Evolutionary conservation across 2,888 invertebrate species (phyloP), one percentile per base, ranked within the genome.

Genomic region (Hyalella azteca): DNA sequence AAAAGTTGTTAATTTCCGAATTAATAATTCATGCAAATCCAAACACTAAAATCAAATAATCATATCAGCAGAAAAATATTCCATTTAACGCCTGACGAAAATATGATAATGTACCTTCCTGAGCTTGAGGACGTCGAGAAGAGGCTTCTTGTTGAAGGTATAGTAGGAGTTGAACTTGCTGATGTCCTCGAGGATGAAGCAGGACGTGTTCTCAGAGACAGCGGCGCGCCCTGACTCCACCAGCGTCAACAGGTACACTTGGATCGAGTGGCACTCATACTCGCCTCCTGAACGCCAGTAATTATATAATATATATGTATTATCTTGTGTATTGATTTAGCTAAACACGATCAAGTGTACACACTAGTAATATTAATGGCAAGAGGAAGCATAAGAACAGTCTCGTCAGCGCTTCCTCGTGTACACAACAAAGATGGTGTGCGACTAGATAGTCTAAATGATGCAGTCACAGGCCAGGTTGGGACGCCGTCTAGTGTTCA

Each of bases 181-280:
- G 22, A 40, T 54, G 59, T 54, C 5, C 5, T 45, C 41, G 26
- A 49, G 11, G 4, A 26, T 80, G 32, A 77, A 78, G 49, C 78
- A 78, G 32, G 40, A 66, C 32, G 79, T 78, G 50, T 48, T 77
- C n/a, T 73, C 49, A 2, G 78, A 29, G 50, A 79, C 45, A 22
- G 41, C 26, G 19, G 77, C 77, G 7, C 50, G 54, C 15, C 79
- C 54, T 11, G n/a, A 39, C 0, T 45, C 41, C 59, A 79, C 48
- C 79, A 76, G 49, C 19, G 79, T 66, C 32, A 79, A 26, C 41
- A 81, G 36, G 60, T 78, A 81, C 73, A 79, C 36, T 7, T 76
- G 78, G n/a, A 59, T 60, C 3, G 41, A 39, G n/a, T 66, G 49
- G 50, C 81, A 81, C 41, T 60, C 77, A 3, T 66, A 32, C 40